These are phyloP conservation scores for Cichlasoma orientale DNA, from an alignment of 2,797 vertebrate species.

Conservation along the genomic window DNA sequence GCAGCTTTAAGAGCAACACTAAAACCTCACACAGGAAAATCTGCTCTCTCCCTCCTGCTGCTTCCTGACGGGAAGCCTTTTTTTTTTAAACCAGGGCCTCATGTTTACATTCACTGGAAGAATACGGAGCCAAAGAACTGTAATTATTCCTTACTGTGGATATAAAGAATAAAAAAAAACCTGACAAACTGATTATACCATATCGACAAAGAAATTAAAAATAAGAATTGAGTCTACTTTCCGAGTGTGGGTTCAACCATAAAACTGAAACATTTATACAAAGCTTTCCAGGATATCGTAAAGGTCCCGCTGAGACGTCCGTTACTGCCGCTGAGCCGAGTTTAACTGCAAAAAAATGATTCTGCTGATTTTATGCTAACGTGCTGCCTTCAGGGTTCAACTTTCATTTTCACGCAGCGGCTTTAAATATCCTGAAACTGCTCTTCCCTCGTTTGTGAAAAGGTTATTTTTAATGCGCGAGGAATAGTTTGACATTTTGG, in stretches of 20 bases:
- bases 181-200: not conserved
- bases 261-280: constrained; percentile 41
- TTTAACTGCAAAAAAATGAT: constrained; percentile 24
- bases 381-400: not conserved
- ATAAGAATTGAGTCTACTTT: not conserved
- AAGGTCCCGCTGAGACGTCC: constrained; percentile 47
- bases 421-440: not conserved
- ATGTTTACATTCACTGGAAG: constrained; percentile 48
- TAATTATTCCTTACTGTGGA: not conserved
- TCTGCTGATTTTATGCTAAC: constrained; percentile 28
- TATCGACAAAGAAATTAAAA: not conserved
- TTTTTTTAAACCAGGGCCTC: constrained; percentile 35
- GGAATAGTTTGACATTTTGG: not conserved
- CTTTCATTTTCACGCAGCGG: not conserved
- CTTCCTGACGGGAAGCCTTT: constrained; percentile 14
- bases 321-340: constrained; percentile 4
- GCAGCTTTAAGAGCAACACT: constrained; percentile 33
- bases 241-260: constrained; percentile 28
- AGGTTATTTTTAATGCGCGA: not conserved
- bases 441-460: not conserved
- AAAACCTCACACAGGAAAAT: constrained; percentile 44
- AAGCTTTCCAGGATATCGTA: constrained; percentile 28
- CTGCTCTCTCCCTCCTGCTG: constrained; percentile 25
- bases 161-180: not conserved
- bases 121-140: constrained; percentile 20